These are phyloP conservation scores for Bradynema listronoti DNA, from an alignment of 1,140 invertebrate species.

Conservation along the genomic window DNA sequence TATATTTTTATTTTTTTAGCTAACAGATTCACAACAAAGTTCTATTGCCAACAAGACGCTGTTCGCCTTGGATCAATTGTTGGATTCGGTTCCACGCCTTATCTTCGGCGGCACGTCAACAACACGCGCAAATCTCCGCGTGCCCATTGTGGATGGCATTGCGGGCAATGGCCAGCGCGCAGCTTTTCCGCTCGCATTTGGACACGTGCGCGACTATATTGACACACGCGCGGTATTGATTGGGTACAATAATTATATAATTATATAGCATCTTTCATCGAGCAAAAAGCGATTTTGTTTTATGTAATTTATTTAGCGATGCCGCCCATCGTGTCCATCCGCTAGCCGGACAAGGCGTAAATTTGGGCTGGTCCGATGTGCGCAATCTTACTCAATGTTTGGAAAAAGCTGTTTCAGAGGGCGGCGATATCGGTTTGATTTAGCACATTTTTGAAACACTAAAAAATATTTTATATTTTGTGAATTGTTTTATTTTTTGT, in stretches of 20 bases:
- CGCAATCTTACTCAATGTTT: constrained; percentile 67
- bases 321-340: constrained; percentile 93
- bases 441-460: no score
- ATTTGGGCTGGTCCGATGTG: constrained; percentile 91
- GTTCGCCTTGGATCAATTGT: constrained; percentile 41
- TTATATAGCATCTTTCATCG: not conserved
- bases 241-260: constrained; percentile 64
- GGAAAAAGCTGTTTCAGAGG: constrained; percentile 68
- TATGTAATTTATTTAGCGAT: constrained; percentile 71
- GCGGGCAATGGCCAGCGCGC: constrained; percentile 68
- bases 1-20: constrained; percentile 63
- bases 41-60: constrained; percentile 49
- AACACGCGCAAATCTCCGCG: not conserved
- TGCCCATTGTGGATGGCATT: constrained; percentile 59
- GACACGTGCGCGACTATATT: constrained; percentile 78
- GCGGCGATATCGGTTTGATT: constrained; percentile 68
- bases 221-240: constrained; percentile 70
- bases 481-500: no score
- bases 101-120: no score
- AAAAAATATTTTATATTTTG: no score
- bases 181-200: constrained; percentile 81
- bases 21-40: constrained; percentile 65
- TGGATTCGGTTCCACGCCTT: not conserved
- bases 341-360: constrained; percentile 75
- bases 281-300: no score